These are phyloP conservation scores for Pyrocoelia pectoralis DNA, from an alignment of 2,888 invertebrate species.

Conservation along the genomic window DNA sequence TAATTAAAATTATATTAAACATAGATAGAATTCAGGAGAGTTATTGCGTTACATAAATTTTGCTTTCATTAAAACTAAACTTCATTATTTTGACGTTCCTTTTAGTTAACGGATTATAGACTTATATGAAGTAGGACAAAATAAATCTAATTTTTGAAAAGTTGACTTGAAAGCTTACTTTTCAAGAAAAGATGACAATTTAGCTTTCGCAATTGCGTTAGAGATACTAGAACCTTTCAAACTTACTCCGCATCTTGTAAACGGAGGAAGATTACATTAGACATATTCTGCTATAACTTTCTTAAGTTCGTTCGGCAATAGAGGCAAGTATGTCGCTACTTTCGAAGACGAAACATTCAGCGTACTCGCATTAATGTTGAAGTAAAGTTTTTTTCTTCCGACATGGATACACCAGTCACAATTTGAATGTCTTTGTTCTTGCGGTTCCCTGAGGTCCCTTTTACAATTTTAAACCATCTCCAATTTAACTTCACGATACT, in stretches of 20 bases:
- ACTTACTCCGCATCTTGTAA: constrained; percentile 38
- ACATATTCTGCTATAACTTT: constrained; percentile 42
- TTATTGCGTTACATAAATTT: no score
- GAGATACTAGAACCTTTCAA: constrained; percentile 39
- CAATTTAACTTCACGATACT: constrained; percentile 34
- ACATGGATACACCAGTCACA: constrained; percentile 41
- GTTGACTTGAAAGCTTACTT: constrained; percentile 25
- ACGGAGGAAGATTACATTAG: constrained; percentile 40
- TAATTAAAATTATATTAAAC: no score
- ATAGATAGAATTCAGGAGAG: no score
- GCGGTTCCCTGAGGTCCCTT: constrained; percentile 31
- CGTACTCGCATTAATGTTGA: constrained; percentile 37
- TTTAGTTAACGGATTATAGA: constrained; percentile 5
- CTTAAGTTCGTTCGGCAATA: constrained; percentile 41
- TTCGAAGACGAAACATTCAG: constrained; percentile 28
- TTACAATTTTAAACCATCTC: constrained; percentile 24
- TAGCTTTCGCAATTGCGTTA: constrained; percentile 38
- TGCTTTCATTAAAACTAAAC: neutral
- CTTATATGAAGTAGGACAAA: constrained; percentile 7
- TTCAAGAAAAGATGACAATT: constrained; percentile 29
- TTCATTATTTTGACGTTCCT: neutral
- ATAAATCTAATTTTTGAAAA: constrained; percentile 19
- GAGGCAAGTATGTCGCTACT: constrained; percentile 38
- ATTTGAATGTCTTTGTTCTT: constrained; percentile 26
- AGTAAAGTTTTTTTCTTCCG: constrained; percentile 42